Percentiles rank a stretch among this genome's conserved stretches.
Evolutionary conservation across 2,888 invertebrate species (phyloP).

Genomic region (Drosophila atripex): DNA sequence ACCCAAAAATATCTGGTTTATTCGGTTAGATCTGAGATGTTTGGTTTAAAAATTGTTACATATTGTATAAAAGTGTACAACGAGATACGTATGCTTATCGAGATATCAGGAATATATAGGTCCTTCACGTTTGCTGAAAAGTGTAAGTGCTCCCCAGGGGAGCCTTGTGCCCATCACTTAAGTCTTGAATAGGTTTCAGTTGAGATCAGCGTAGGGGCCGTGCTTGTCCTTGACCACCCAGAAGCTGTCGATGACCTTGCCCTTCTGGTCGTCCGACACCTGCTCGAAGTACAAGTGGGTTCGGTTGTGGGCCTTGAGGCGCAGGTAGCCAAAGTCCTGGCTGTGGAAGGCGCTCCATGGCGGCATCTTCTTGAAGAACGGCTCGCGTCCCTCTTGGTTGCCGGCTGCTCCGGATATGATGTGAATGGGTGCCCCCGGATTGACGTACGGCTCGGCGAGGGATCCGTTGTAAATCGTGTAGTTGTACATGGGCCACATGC

Average conservation of each 20-base stretch:
- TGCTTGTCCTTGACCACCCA: conserved; percentile 87
- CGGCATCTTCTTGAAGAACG: conserved; percentile 86
- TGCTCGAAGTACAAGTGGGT: conserved; percentile 96
- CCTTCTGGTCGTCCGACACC: conserved; percentile 90
- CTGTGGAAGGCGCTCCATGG: conserved; percentile 94
- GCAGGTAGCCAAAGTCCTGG: conserved; percentile 95
- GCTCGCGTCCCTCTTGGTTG: conserved; percentile 93
- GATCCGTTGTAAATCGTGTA: conserved; percentile 89
- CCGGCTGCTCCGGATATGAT: conserved; percentile 95
- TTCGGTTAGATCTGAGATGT: not conserved
- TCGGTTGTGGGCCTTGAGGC: conserved; percentile 90
- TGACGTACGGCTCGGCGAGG: conserved; percentile 84
- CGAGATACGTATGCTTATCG: not conserved
- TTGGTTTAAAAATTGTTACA: not conserved
- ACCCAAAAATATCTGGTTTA: not conserved
- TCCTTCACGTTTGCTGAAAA: too few relatives aligned
- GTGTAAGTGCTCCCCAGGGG: too few relatives aligned
- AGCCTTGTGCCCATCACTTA: not conserved
- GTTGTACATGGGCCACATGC: conserved; percentile 97
- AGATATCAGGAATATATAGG: not conserved
- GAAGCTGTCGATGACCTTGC: conserved; percentile 88
- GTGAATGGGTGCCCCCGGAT: conserved; percentile 94
- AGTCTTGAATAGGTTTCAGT: not conserved
- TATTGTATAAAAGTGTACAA: not conserved
- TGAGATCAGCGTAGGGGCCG: conserved; percentile 60